Evolutionary conservation across 2,113 vertebrate genomes (phyloP).

Genomic region (Eurypyga helias): DNA sequence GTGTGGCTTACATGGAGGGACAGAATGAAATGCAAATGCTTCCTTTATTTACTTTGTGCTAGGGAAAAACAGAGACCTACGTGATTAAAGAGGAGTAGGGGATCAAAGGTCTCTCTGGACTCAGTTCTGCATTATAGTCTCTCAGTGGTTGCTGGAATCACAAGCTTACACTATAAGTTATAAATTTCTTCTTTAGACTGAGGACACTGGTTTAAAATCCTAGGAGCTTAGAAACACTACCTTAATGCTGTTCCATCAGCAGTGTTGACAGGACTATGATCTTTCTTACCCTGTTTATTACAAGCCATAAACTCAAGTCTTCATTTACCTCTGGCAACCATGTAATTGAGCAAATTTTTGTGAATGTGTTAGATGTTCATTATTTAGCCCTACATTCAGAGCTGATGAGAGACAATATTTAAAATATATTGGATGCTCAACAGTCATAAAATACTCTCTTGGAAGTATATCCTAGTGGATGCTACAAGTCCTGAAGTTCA

Average conservation of each 20-base stretch:
- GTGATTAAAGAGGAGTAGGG: slow-evolving; percentile 28
- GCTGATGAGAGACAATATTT: not conserved
- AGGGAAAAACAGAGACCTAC: not conserved
- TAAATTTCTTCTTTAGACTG: not conserved
- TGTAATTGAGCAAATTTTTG: not conserved
- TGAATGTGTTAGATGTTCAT: not conserved
- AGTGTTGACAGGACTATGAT: not conserved
- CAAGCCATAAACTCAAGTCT: not conserved
- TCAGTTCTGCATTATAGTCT: not conserved
- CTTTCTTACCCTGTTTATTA: not conserved
- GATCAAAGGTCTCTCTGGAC: not conserved
- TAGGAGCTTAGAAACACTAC: not conserved
- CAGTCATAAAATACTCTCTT: not conserved
- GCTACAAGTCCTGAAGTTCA: not conserved
- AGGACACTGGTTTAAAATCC: not conserved
- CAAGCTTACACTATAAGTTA: not conserved
- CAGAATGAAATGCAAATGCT: not conserved
- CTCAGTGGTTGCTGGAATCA: not conserved
- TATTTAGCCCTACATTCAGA: not conserved
- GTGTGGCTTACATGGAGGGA: not conserved
- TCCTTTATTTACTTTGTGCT: slow-evolving; percentile 34
- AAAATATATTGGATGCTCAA: not conserved
- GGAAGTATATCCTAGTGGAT: not conserved
- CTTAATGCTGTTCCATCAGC: not conserved
- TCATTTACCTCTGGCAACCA: not conserved